Base-by-base conservation (phyloP, 2,888 invertebrate species). In the Clitarchus hookeri region DNA sequence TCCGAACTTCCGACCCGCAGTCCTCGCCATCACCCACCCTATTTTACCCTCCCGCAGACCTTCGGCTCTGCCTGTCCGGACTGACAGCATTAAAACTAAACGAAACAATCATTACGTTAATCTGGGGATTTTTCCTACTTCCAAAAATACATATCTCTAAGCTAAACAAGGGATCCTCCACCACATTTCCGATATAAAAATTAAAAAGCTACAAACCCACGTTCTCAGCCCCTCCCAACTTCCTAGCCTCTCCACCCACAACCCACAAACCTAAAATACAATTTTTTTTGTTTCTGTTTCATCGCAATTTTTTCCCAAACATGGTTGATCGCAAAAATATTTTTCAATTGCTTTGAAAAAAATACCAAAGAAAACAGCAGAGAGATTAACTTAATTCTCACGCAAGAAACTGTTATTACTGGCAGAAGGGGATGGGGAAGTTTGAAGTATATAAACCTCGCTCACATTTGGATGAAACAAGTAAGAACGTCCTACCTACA, bases 31-130 rank as follows among this genome's bases (percentile, higher is more conserved):
- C 36, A 4, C 36, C 36, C 36, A 36, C 26, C 82, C 27, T 36
- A 36, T 13, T 82, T 9, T 48, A n/a, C 23, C 65, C 65, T 65
- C 65, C 48, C n/a, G 65, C 65, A 19, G 65, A 65, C 65, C 1
- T 65, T 19, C 19, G 65, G 65, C 11, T n/a, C 65, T n/a, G n/a
- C 23, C 65, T n/a, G 48, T 8, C 48, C 48, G 6, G n/a, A n/a
- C 79, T 13, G 79, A 79, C 26, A 79, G 79, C 25, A 79, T 79
- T 79, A 19, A n/a, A 79, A 79, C 25, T n/a, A 79, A 79, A 79
- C 79, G 82, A 82, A 82, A 82, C 82, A 82, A 82, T 82, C 27
- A 82, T 82, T 82, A 82, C 26, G 27, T 27, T 82, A 82, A 82
- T 82, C 82, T 23, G 19, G 8, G 13, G 8, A n/a, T n/a, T 79